Evolutionary conservation across 2,113 vertebrate genomes (phyloP).

Genomic region (Heloderma charlesbogerti): DNA sequence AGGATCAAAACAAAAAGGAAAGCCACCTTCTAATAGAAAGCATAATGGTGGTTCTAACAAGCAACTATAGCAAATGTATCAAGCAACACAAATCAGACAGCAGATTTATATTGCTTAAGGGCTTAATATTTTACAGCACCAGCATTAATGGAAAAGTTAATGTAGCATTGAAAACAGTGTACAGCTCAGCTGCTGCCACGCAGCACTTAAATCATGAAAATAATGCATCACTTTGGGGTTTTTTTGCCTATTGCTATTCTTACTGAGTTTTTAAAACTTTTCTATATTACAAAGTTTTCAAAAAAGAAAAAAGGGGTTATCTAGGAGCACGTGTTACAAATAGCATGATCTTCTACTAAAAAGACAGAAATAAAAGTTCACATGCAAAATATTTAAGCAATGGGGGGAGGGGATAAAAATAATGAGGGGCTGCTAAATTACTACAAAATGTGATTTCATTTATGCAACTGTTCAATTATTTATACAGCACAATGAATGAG

Average conservation of each 20-base stretch:
- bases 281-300: neutral
- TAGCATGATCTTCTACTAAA: neutral
- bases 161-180: conserved; percentile 90
- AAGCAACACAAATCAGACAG: conserved; percentile 70
- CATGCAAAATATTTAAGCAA: neutral
- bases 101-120: conserved; percentile 77
- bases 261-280: neutral
- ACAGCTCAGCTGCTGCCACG: conserved; percentile 82
- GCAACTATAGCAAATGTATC: conserved; percentile 58
- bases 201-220: conserved; percentile 81
- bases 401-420: neutral
- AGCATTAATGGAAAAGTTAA: conserved; percentile 94
- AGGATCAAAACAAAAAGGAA: conserved; percentile 51
- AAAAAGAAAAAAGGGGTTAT: neutral
- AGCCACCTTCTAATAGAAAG: conserved; percentile 59
- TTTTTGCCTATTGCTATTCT: conserved; percentile 36
- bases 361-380: neutral
- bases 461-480: neutral
- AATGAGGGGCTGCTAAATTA: neutral
- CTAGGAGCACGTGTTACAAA: conserved; percentile 11
- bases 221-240: conserved; percentile 82
- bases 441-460: neutral
- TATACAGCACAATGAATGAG: neutral
- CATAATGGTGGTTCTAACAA: conserved; percentile 43
- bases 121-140: conserved; percentile 86